Conservation (phyloP, 2,113 vertebrate species). For the Mirza zaza region DNA sequence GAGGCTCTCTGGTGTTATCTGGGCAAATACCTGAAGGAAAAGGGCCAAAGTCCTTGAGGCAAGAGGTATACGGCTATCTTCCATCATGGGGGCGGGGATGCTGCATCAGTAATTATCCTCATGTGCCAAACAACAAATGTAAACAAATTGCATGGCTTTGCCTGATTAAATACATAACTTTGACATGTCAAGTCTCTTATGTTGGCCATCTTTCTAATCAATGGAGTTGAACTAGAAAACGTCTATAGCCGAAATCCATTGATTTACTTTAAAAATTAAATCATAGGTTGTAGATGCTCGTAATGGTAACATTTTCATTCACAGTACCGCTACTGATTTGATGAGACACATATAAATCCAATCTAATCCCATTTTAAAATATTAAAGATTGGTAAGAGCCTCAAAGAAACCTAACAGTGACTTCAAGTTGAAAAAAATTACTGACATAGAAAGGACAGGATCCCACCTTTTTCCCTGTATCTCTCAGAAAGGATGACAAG, state of each 20-base stretch:
- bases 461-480: not conserved
- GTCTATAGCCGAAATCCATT: not conserved
- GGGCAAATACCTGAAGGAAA: not conserved
- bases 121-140: not conserved
- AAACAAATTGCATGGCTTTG: not conserved
- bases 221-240: not conserved
- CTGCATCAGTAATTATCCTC: not conserved
- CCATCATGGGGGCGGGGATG: not conserved
- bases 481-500: not conserved
- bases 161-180: not conserved
- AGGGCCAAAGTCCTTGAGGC: not conserved
- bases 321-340: not conserved
- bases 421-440: not conserved
- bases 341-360: not conserved
- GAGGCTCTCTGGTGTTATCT: not conserved
- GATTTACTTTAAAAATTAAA: constrained; percentile 17
- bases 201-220: not conserved
- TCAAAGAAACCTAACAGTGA: not conserved
- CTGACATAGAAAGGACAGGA: not conserved
- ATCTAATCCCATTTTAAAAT: not conserved
- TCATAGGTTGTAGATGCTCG: not conserved
- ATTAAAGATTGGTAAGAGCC: not conserved
- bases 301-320: not conserved
- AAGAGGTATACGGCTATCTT: not conserved
- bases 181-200: not conserved